Base-by-base conservation (phyloP, 64 coral and sea anemone species). In the Stylophora pistillata region DNA sequence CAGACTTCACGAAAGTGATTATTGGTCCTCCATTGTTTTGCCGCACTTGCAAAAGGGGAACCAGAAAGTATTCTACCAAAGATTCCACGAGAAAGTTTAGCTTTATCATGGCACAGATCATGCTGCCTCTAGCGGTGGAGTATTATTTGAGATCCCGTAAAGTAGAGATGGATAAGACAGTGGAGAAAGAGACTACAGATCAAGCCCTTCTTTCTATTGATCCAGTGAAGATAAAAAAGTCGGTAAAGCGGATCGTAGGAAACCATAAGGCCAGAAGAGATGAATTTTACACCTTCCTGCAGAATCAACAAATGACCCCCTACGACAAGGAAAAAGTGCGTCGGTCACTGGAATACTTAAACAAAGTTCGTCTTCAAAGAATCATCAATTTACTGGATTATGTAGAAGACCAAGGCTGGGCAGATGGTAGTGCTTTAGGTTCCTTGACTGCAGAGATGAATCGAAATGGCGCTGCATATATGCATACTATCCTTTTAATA, bases 401-500 rank as follows among this genome's bases (percentile, higher is more conserved):
- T 31, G 11, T 93, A 11, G 41, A 88, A 82, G 77, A 93, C 25
- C 91, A 93, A 80, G 85, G 91, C 12, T 93, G 91, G 91, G 77
- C 77, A n/a, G 56, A 57, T 21, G 85, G 85, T 34, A 93, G 91
- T 88, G 73, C 33, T 3, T 2, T 84, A 18, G 92, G 92, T 11
- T 75, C 92, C 1, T 28, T 82, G 23, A 70, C 59, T 17, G 70
- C 84, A 25, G 86, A 94, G 63, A 94, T 94, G 86, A 83, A 84
- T 41, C 85, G 76, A 32, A 62, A 34, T 82, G 70, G 56, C 3
- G 53, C 68, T 55, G 92, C 78, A 34, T 94, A 56, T 58, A 83
- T 76, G 31, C 77, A 94, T 16, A 55, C 86, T 7, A 73, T 94
- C 17, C 89, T 88, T 37, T 58, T 88, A 16, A 53, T 94, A 6